Evolutionary conservation across 2,888 invertebrate species (phyloP).

Genomic region (Thera obeliscata): DNA sequence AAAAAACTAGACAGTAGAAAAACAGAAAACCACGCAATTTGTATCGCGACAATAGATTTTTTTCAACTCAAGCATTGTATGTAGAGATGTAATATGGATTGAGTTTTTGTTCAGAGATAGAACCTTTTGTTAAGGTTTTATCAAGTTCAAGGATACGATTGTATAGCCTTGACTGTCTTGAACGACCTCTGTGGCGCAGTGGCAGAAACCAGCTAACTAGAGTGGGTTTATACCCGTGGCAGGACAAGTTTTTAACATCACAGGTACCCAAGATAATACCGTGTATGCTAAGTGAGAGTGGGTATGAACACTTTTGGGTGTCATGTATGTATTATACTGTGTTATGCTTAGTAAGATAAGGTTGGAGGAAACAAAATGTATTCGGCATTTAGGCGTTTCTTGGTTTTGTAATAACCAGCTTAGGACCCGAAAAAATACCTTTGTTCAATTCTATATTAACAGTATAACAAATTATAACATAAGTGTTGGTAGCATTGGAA

Average conservation of each 20-base stretch:
- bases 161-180: background rate
- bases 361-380: background rate
- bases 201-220: background rate
- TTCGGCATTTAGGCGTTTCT: background rate
- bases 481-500: background rate
- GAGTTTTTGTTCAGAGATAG: slow-evolving; percentile 46
- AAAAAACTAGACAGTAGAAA: slow-evolving; percentile 39
- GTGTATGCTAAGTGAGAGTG: background rate
- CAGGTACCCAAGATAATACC: background rate
- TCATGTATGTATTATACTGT: background rate
- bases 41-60: slow-evolving; percentile 48
- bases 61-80: slow-evolving; percentile 47
- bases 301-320: background rate
- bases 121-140: slow-evolving; percentile 37
- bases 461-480: background rate
- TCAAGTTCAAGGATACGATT: slow-evolving; percentile 48
- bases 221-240: background rate
- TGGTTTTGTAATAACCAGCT: background rate
- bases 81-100: slow-evolving; percentile 51
- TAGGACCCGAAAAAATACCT: background rate
- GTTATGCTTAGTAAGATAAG: background rate
- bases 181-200: background rate
- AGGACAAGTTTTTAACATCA: background rate
- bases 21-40: slow-evolving; percentile 43
- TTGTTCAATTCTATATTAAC: background rate